Percentiles rank a stretch among this genome's conserved stretches.
Evolutionary conservation across 1,140 invertebrate species (phyloP).

Genomic region (Papilio polyxenes): DNA sequence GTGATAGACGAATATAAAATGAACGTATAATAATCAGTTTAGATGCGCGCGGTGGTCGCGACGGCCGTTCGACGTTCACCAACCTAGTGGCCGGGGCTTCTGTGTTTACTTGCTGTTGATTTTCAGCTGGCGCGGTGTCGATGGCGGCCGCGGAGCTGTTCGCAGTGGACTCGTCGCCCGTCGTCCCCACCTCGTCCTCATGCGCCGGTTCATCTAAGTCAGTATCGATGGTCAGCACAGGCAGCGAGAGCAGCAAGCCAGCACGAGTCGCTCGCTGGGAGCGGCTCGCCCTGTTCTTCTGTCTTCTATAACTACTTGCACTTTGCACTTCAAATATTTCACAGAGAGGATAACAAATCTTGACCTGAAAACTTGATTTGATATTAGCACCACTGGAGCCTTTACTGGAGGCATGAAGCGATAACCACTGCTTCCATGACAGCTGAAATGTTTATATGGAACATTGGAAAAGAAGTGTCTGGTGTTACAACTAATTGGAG

Average conservation of each 20-base stretch:
- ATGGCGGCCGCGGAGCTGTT: conserved; percentile 52
- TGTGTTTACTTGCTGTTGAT: conserved; percentile 66
- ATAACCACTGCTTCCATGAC: conserved; percentile 54
- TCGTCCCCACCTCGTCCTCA: conserved; percentile 56
- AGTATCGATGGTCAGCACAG: conserved; percentile 63
- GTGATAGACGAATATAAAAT: conserved; percentile 62
- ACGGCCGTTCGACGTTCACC: conserved; percentile 70
- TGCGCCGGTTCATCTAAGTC: conserved; percentile 70
- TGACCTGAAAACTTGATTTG: conserved; percentile 80
- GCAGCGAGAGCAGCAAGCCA: conserved; percentile 69
- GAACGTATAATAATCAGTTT: conserved; percentile 62
- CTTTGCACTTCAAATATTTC: conserved; percentile 45
- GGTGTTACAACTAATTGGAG: conserved; percentile 44
- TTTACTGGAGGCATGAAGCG: conserved; percentile 56
- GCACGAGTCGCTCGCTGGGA: conserved; percentile 67
- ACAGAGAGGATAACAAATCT: conserved; percentile 56
- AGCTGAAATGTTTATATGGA: conserved; percentile 52
- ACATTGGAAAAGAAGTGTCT: conserved; percentile 49
- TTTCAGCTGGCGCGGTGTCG: conserved; percentile 55
- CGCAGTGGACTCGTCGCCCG: conserved; percentile 53
- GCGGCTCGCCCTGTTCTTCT: conserved; percentile 65
- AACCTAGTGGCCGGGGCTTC: conserved; percentile 76
- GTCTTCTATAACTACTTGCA: conserved; percentile 44
- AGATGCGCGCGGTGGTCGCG: conserved; percentile 69
- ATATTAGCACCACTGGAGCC: conserved; percentile 73